These are phyloP conservation scores for Strix occidentalis DNA, from an alignment of 2,797 vertebrate species.

Conservation along the genomic window DNA sequence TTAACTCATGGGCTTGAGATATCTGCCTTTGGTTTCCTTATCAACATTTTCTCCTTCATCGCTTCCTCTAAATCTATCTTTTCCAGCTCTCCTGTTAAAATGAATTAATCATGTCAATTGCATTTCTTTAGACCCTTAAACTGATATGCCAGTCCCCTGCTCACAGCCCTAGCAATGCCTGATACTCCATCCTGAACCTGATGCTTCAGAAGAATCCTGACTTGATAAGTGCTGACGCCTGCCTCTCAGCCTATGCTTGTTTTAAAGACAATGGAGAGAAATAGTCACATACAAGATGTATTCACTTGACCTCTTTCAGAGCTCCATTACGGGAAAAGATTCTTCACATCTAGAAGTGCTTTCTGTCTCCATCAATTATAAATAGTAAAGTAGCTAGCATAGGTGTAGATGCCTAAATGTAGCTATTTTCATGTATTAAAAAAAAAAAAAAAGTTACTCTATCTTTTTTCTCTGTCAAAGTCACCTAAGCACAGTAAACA, in stretches of 20 bases:
- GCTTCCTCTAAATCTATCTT: neutral
- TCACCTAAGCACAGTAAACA: neutral
- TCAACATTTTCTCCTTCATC: neutral
- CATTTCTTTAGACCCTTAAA: neutral
- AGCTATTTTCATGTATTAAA: neutral
- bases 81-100: neutral
- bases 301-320: neutral
- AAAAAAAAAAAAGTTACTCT: neutral
- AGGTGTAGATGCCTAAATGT: neutral
- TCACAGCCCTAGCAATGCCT: neutral
- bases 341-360: neutral
- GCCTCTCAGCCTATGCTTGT: neutral
- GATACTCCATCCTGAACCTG: neutral
- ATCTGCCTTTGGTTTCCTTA: neutral
- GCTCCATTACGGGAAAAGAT: neutral
- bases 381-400: neutral
- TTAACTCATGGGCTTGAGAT: neutral
- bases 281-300: neutral
- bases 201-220: neutral
- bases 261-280: neutral
- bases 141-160: neutral
- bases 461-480: neutral
- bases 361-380: neutral
- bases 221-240: neutral
- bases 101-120: neutral